These are phyloP conservation scores for Myripristis murdjan DNA, from an alignment of 2,797 vertebrate species.

Conservation along the genomic window DNA sequence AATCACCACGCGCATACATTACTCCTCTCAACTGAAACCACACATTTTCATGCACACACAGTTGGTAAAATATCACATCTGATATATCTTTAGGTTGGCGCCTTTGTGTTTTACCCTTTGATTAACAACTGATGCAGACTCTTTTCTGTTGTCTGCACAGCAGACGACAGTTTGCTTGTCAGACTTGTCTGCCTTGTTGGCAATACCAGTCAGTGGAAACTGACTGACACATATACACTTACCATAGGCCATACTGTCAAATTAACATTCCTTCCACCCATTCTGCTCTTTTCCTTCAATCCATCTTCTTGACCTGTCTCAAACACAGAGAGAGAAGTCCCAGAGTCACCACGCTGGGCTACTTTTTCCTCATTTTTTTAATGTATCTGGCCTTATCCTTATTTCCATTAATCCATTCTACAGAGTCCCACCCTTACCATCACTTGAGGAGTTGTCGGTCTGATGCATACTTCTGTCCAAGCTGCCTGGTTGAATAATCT, in stretches of 20 bases:
- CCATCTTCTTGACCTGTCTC: slow-evolving; percentile 32
- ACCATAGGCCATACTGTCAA: slow-evolving; percentile 37
- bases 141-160: slow-evolving; percentile 4
- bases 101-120: slow-evolving; percentile 20
- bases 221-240: slow-evolving; percentile 36
- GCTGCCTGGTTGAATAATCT: slow-evolving; percentile 21
- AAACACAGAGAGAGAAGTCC: slow-evolving; percentile 34
- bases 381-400: slow-evolving; percentile 19
- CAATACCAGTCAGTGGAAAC: slow-evolving; percentile 29
- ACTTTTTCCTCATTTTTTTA: slow-evolving; percentile 1
- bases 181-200: slow-evolving; percentile 36
- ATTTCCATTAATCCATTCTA: slow-evolving; percentile 40
- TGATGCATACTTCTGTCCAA: slow-evolving; percentile 18
- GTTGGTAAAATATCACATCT: not conserved
- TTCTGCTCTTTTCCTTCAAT: slow-evolving; percentile 37
- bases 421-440: slow-evolving; percentile 4
- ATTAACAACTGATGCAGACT: slow-evolving; percentile 16
- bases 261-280: slow-evolving; percentile 56
- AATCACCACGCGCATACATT: slow-evolving; percentile 4
- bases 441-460: slow-evolving; percentile 36
- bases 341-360: slow-evolving; percentile 35
- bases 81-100: slow-evolving; percentile 9
- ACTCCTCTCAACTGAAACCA: too few species aligned
- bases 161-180: slow-evolving; percentile 16
- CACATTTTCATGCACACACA: too few species aligned